A percentile compares a stretch with the other conserved stretches of the same genome.
Evolutionary conservation across 1,140 invertebrate species (phyloP).

Genomic region (Cyclargus thomasi): DNA sequence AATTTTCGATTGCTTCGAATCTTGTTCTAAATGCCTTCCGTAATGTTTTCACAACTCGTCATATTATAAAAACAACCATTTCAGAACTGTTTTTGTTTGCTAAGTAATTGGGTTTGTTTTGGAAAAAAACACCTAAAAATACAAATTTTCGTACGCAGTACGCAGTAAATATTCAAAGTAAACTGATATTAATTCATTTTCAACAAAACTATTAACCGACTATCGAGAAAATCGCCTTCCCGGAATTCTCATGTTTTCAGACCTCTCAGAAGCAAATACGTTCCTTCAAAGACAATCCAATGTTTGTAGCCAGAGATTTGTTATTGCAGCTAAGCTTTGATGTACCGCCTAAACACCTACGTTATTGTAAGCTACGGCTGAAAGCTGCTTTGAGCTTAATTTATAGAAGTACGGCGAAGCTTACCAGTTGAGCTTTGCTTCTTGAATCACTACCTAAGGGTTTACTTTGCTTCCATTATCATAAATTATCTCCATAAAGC

Average conservation of each 20-base stretch:
- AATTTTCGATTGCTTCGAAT: too few species aligned
- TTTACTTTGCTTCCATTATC: neutral
- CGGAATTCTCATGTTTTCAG: neutral
- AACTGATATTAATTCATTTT: too few species aligned
- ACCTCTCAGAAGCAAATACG: neutral
- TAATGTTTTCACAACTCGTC: too few species aligned
- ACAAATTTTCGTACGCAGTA: too few species aligned
- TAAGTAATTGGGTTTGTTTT: too few species aligned
- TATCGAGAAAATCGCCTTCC: neutral
- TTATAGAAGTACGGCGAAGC: neutral
- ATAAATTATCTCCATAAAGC: slow-evolving; percentile 6
- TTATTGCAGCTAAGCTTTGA: slow-evolving; percentile 8
- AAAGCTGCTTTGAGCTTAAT: slow-evolving; percentile 13
- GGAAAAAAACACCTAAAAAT: too few species aligned
- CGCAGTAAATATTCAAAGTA: too few species aligned
- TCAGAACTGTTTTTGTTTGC: too few species aligned
- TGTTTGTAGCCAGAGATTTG: neutral
- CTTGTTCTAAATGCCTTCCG: too few species aligned
- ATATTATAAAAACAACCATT: too few species aligned
- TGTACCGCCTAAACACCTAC: slow-evolving; percentile 7
- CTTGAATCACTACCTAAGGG: neutral
- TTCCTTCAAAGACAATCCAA: neutral
- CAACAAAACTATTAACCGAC: too few species aligned
- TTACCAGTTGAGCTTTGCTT: neutral
- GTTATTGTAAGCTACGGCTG: slow-evolving; percentile 10